These are phyloP conservation scores for Xiphophorus hellerii DNA, from an alignment of 2,113 vertebrate genomes.

Conservation along the genomic window DNA sequence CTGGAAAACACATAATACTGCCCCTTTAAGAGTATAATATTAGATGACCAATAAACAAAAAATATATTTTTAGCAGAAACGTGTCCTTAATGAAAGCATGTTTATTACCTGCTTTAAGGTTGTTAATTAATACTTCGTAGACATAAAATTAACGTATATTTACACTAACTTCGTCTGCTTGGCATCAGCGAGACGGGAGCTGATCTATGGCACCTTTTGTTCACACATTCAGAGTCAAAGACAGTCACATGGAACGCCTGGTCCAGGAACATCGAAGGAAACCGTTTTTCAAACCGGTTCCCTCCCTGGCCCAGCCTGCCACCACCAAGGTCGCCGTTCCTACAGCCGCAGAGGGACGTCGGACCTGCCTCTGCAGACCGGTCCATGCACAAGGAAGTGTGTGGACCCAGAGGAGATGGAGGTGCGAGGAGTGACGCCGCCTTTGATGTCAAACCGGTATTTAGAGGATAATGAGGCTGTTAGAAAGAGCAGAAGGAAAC, in stretches of 20 bases:
- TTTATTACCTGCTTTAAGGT: too few relatives aligned
- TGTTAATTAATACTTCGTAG: too few relatives aligned
- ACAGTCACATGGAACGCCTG: constrained; percentile 51
- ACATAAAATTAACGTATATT: not conserved
- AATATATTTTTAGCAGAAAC: too few relatives aligned
- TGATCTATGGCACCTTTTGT: constrained; percentile 45
- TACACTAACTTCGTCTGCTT: not conserved
- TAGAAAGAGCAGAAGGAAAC: constrained; percentile 51
- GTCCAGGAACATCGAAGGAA: constrained; percentile 30
- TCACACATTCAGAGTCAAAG: constrained; percentile 65
- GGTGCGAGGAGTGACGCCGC: constrained; percentile 49
- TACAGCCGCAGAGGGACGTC: accelerated
- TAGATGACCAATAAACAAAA: too few relatives aligned
- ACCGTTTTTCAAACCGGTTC: not conserved
- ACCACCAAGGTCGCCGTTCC: not conserved
- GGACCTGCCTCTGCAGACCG: not conserved
- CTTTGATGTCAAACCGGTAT: constrained; percentile 79
- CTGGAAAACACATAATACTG: too few relatives aligned
- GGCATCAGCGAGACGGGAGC: not conserved
- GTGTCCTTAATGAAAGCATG: too few relatives aligned
- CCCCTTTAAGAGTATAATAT: too few relatives aligned
- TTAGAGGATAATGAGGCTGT: constrained; percentile 80
- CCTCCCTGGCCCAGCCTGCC: not conserved
- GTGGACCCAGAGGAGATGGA: constrained; percentile 34
- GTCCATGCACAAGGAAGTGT: constrained; percentile 6